Evolutionary conservation across 2,888 invertebrate species (phyloP), one percentile per base, ranked within the genome.

Genomic region (Synanthedon myopaeformis): DNA sequence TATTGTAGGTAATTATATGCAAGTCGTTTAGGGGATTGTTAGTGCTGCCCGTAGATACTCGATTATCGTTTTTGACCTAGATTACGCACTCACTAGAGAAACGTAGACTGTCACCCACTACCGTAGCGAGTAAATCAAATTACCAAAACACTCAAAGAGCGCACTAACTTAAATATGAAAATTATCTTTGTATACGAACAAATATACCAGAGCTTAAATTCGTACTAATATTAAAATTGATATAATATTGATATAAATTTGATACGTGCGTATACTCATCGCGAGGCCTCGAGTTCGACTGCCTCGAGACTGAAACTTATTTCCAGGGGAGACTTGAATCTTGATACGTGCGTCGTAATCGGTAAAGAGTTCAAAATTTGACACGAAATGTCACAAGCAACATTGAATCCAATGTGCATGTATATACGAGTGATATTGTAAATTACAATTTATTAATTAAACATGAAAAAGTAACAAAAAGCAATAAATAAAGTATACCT

Each of bases 401-500:
- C 67, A 62, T 65, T 63, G 65, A 52, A 57, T 65, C 71, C 74
- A 70, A 41, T 19, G 41, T 72, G 79, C 83, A 80, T 74, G 82
- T 84, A 83, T 74, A 73, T 70, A 71, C 73, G 74, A 76, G 85
- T 85, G 85, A 85, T 86, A 85, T 17, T 83, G 72, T 83, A 78
- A 79, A 83, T 76, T 83, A 84, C 81, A 82, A 35, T 83, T 69
- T 62, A 67, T 75, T 73, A 76, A 76, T 13, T 42, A 52, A 14
- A 42, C 52, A 50, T 14, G 14, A 72, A 76, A 79, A 76, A 78
- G 75, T 74, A 84, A 84, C 82, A 82, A 79, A 60, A 86, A 87
- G 86, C 86, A 86, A 87, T 86, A 86, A 85, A 80, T 85, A 86
- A 85, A 81, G 86, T 87, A 86, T 87, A 87, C 87, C 82, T 83